These are phyloP conservation scores for Peromyscus melanophrys DNA, from an alignment of 2,797 vertebrate species.

Conservation along the genomic window DNA sequence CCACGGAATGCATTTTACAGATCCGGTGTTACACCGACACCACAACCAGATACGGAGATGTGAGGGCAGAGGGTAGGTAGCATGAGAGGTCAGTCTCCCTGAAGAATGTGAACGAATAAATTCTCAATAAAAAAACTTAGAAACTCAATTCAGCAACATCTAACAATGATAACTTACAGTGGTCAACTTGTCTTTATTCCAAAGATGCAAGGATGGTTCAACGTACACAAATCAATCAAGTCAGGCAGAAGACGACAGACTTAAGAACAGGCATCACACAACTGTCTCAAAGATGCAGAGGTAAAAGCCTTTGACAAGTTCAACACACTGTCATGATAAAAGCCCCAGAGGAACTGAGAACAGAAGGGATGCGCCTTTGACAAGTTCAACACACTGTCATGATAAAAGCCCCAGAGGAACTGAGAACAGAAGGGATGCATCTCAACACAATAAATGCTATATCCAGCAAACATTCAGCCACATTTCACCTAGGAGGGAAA, in stretches of 20 bases:
- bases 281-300: background rate
- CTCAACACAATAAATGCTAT: background rate
- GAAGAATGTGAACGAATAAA: background rate
- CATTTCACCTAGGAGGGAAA: background rate
- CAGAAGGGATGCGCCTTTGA: too few relatives aligned
- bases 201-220: background rate
- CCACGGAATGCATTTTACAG: background rate
- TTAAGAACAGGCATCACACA: background rate
- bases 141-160: background rate
- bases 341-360: too few relatives aligned
- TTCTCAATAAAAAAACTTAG: background rate
- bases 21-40: background rate
- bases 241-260: background rate
- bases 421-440: background rate
- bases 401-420: background rate
- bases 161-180: background rate
- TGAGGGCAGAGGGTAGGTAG: background rate
- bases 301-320: background rate
- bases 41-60: background rate
- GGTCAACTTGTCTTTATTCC: background rate
- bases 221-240: background rate
- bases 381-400: background rate
- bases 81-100: background rate
- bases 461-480: background rate
- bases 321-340: too few relatives aligned